phyloP scores from a whole-genome alignment of 2,113 vertebrate genomes.

The Paramormyrops kingsleyae region DNA sequence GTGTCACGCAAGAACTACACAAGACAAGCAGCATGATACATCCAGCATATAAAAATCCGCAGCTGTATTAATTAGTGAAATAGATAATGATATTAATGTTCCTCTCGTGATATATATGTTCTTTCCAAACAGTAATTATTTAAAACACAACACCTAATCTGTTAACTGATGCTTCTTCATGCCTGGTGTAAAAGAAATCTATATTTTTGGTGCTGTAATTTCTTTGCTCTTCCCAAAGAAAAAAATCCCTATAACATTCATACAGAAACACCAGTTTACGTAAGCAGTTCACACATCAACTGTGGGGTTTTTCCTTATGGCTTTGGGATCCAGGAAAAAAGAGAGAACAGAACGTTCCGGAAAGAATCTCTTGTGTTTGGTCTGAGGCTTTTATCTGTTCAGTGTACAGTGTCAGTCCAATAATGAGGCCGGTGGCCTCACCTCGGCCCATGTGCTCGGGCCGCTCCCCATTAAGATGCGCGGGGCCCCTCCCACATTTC shows the following conservation, averaged over 20 bases:
- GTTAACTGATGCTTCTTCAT: neutral
- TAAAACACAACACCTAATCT: neutral
- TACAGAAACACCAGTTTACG: neutral
- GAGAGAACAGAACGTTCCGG: neutral
- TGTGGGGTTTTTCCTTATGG: neutral
- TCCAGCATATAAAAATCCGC: neutral
- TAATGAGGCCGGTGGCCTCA: slow-evolving; percentile 50
- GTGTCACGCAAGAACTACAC: neutral
- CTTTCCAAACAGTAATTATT: slow-evolving; percentile 6
- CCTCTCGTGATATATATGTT: neutral
- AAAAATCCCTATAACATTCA: neutral
- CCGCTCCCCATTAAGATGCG: slow-evolving; percentile 64
- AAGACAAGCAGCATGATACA: neutral
- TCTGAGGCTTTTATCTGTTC: slow-evolving; percentile 42
- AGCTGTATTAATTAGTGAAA: neutral
- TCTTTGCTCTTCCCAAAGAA: neutral
- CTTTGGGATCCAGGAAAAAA: neutral
- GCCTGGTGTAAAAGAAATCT: neutral
- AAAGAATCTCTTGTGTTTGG: neutral
- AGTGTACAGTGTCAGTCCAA: slow-evolving; percentile 50
- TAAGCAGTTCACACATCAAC: neutral
- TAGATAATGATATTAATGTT: neutral
- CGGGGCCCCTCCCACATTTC: slow-evolving; percentile 42
- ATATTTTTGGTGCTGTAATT: neutral
- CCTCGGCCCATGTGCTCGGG: slow-evolving; percentile 59